phyloP scores from a whole-genome alignment of 2,888 invertebrate genomes.

The Phyllotreta cruciferae region DNA sequence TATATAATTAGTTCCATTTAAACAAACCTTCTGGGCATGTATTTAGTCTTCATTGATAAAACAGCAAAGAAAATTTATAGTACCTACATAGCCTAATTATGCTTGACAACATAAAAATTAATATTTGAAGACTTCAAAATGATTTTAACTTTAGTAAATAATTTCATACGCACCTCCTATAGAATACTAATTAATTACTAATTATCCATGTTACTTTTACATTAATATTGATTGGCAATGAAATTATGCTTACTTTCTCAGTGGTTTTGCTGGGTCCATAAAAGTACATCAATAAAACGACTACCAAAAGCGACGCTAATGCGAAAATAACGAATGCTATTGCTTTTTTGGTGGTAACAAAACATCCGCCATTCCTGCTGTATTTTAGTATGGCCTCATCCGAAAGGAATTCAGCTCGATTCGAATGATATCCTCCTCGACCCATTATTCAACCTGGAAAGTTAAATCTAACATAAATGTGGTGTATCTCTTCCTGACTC shows the following conservation, averaged over 20 bases:
- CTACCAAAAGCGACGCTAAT: conserved; percentile 49
- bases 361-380: conserved; percentile 68
- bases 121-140: too few relatives aligned
- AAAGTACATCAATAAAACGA: conserved; percentile 55
- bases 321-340: conserved; percentile 59
- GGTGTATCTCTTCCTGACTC: too few relatives aligned
- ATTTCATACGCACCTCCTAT: too few relatives aligned
- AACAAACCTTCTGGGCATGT: too few relatives aligned
- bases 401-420: conserved; percentile 68
- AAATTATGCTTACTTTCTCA: conserved; percentile 44
- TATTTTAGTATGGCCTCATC: conserved; percentile 67
- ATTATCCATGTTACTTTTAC: background rate
- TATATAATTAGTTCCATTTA: too few relatives aligned
- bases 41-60: too few relatives aligned
- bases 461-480: background rate
- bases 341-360: conserved; percentile 68
- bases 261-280: conserved; percentile 53
- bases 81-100: too few relatives aligned
- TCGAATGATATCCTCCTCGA: conserved; percentile 53
- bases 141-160: too few relatives aligned
- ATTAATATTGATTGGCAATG: conserved; percentile 5
- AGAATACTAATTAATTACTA: background rate
- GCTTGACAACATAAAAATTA: too few relatives aligned
- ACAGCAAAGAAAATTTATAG: too few relatives aligned
- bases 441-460: conserved; percentile 39